phyloP scores from a whole-genome alignment of 1,140 invertebrate species.

The Drosophila sulfurigaster region DNA sequence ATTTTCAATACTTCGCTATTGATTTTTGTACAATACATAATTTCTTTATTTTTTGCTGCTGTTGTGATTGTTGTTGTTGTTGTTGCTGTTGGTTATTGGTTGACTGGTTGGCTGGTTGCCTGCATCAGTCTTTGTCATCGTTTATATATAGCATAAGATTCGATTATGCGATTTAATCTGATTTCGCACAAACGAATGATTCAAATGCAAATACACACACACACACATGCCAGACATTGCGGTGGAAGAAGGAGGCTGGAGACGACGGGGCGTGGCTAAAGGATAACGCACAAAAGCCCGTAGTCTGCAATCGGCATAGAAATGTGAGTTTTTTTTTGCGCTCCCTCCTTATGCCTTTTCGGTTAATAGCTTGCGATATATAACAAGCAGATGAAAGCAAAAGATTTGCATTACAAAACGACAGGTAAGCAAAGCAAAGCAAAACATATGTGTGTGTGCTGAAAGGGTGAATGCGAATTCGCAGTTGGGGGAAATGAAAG shows the following conservation, averaged over 20 bases:
- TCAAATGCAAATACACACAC: constrained; percentile 76
- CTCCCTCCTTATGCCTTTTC: constrained; percentile 32
- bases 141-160: constrained; percentile 77
- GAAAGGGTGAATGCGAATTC: constrained; percentile 35
- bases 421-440: constrained; percentile 57
- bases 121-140: constrained; percentile 78
- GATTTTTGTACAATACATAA: constrained; percentile 82
- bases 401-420: constrained; percentile 82
- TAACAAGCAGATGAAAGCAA: constrained; percentile 82
- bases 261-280: neutral
- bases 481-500: constrained; percentile 1
- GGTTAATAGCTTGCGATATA: constrained; percentile 81
- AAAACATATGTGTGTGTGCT: constrained; percentile 20
- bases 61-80: constrained; percentile 32
- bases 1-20: constrained; percentile 80
- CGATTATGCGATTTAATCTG: constrained; percentile 83
- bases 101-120: constrained; percentile 62
- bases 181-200: constrained; percentile 83
- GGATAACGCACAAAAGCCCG: constrained; percentile 36
- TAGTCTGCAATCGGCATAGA: constrained; percentile 62
- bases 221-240: constrained; percentile 19
- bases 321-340: constrained; percentile 47
- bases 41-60: constrained; percentile 55
- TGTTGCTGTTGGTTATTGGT: constrained; percentile 43
- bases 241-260: neutral